Base-by-base conservation (phyloP, 2,888 invertebrate species). In the Pardosa pseudoannulata region DNA sequence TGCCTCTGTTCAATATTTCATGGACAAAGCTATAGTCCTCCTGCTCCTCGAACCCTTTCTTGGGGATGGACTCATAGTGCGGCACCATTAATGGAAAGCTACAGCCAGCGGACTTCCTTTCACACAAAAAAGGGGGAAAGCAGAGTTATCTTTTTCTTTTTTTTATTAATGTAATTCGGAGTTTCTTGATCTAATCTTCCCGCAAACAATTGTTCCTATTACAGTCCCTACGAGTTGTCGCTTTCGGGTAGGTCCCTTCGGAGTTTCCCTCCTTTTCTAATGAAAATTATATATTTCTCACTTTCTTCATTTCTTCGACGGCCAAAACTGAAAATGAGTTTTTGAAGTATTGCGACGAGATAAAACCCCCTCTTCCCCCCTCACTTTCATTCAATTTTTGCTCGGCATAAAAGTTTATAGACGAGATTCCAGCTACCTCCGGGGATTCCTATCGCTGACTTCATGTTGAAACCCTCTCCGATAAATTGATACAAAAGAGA, bases 1-100 rank as follows among this genome's bases (percentile, higher is more conserved):
- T 71, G 6, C 36, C 73, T 56, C 76, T 85, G 78, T 62, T 85
- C 73, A 85, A 78, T 85, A 73, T 85, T 85, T 85, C 83, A 85
- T 64, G 73, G 79, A 23, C 39, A 70, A 41, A 31, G 32, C 39
- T 36, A 9, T 28, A 62, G 46, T 31, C 41, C 31, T 32, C 32
- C 71, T 50, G 28, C 36, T 64, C 41, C 50, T 65, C 36, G 36
- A 85, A 78, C 71, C 83, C 82, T 76, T 73, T 85, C 78, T 41
- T 27, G 13, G 39, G 29, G n/a, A 32, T 82, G 50, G 23, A 78
- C 46, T 75, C 75, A 83, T 65, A 27, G 36, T n/a, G n/a, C n/a
- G 62, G 62, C 16, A 68, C 36, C 56, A 56, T 64, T 73, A 79
- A 85, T 78, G 78, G 78, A 78, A 83, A 50, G 36, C n/a, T 67